phyloP scores from a whole-genome alignment of 2,888 invertebrate genomes.

The Marasmarcha lunaedactyla region DNA sequence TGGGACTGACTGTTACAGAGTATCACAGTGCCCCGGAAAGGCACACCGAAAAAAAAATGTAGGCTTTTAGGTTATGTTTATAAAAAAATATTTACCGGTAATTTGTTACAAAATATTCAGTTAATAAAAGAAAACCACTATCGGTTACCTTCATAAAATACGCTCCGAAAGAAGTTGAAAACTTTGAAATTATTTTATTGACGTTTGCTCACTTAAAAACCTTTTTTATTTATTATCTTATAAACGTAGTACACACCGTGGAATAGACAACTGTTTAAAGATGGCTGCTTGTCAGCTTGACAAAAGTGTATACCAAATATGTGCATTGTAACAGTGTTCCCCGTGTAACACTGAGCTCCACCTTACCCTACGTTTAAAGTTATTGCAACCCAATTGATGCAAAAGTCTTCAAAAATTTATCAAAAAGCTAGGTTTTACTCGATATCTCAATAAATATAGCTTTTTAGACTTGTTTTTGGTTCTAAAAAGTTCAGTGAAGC shows the following conservation, averaged over 20 bases:
- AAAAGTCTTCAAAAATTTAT: too few relatives aligned
- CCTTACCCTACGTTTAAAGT: too few relatives aligned
- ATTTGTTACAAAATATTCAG: constrained; percentile 4
- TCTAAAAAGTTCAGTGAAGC: too few relatives aligned
- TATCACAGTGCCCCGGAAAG: background rate
- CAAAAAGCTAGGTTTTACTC: too few relatives aligned
- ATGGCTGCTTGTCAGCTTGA: constrained; percentile 8
- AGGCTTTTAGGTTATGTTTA: constrained; percentile 2
- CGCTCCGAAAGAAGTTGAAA: constrained; percentile 4
- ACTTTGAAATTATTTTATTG: constrained; percentile 2
- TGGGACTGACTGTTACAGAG: constrained; percentile 6
- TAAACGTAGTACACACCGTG: constrained; percentile 6
- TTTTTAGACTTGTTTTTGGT: too few relatives aligned
- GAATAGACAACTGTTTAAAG: background rate
- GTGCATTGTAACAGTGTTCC: constrained; percentile 6
- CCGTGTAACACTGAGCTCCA: constrained; percentile 6
- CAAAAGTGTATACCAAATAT: constrained; percentile 10
- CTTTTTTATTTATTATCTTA: constrained; percentile 5
- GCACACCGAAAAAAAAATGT: constrained; percentile 5
- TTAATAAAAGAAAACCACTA: constrained; percentile 7
- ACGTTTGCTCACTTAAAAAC: constrained; percentile 2
- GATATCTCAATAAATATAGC: too few relatives aligned
- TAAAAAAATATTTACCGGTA: constrained; percentile 5
- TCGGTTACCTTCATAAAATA: constrained; percentile 5
- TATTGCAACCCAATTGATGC: too few relatives aligned